A percentile compares a stretch with the other conserved stretches of the same genome.
phyloP scores from a whole-genome alignment of 2,888 invertebrate species.

The Agrochola lychnidis region DNA sequence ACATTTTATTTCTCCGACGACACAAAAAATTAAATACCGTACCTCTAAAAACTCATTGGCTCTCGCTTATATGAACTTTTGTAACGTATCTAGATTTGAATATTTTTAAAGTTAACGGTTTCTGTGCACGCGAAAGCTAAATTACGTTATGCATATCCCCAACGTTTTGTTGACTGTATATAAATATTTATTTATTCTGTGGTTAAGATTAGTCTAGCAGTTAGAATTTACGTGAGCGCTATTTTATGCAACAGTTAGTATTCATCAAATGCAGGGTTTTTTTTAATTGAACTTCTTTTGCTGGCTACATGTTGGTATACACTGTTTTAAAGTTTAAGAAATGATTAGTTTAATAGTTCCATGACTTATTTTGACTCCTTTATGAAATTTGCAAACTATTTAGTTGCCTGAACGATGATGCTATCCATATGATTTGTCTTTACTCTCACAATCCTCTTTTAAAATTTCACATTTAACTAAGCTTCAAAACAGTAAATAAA shows the following conservation, averaged over 20 bases:
- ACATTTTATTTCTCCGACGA: conserved; percentile 17
- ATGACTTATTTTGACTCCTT: not conserved
- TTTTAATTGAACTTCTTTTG: conserved; percentile 71
- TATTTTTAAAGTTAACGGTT: conserved; percentile 65
- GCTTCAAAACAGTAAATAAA: conserved; percentile 12
- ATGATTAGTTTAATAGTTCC: too few relatives aligned
- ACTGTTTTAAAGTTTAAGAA: too few relatives aligned
- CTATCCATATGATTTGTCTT: not conserved
- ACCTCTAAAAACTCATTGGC: conserved; percentile 52
- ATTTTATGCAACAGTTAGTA: conserved; percentile 70
- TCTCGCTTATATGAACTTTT: conserved; percentile 55
- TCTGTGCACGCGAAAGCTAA: conserved; percentile 64
- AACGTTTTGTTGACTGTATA: conserved; percentile 56
- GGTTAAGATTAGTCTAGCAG: conserved; percentile 60
- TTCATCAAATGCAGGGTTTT: conserved; percentile 71
- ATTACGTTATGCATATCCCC: conserved; percentile 65
- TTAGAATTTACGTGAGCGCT: conserved; percentile 61
- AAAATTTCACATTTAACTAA: not conserved
- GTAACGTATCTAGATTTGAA: conserved; percentile 60
- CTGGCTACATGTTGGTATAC: conserved; percentile 29
- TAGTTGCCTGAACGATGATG: not conserved
- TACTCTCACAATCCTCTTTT: not conserved
- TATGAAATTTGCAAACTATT: not conserved
- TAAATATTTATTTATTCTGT: conserved; percentile 64
- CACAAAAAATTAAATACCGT: conserved; percentile 35